phyloP scores from a whole-genome alignment of 2,113 vertebrate genomes.

The Glaucidium brasilianum region DNA sequence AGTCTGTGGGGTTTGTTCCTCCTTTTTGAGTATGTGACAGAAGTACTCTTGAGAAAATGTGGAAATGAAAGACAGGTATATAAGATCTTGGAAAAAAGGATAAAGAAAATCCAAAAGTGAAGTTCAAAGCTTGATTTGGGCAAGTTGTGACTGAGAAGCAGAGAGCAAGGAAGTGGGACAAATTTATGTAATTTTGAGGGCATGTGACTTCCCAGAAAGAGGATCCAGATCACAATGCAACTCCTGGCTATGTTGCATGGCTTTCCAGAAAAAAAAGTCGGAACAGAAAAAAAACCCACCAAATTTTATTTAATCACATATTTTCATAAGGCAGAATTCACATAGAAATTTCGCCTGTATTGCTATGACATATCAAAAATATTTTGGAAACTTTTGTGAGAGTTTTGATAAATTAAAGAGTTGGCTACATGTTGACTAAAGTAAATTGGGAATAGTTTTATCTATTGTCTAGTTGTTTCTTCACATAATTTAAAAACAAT shows the following conservation, averaged over 20 bases:
- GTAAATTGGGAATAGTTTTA: background rate
- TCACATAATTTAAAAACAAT: background rate
- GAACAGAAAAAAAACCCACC: rapidly evolving
- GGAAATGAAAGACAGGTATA: background rate
- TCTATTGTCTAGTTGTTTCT: background rate
- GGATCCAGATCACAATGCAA: background rate
- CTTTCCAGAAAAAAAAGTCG: background rate
- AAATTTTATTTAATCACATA: rapidly evolving
- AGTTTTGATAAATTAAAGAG: background rate
- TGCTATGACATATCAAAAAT: background rate
- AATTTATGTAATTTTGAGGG: background rate
- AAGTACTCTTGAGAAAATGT: background rate
- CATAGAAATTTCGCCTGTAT: background rate
- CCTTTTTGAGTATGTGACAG: background rate
- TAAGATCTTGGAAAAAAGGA: background rate
- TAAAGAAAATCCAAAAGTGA: background rate
- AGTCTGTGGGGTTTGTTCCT: background rate
- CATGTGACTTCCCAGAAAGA: background rate
- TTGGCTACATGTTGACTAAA: background rate
- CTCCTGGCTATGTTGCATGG: rapidly evolving
- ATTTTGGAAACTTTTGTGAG: background rate
- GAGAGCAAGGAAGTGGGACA: background rate
- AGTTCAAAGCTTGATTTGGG: background rate
- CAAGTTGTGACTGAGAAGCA: background rate
- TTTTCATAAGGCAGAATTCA: background rate